Conservation (phyloP, 2,888 invertebrate species). For the Leptopilina syphax region DNA sequence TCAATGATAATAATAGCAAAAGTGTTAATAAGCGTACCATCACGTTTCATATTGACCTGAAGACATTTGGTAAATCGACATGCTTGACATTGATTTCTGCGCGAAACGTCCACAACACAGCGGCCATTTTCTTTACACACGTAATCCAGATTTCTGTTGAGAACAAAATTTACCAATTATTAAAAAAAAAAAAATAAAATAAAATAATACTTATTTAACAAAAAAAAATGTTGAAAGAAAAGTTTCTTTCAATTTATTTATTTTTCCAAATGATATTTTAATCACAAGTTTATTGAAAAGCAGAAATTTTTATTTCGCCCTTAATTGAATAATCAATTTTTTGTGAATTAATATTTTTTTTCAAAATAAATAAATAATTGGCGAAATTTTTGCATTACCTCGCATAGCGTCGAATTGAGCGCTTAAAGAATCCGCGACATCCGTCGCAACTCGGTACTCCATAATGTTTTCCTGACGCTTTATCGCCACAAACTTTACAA, state of each 20-base stretch:
- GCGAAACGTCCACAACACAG: slow-evolving; percentile 93
- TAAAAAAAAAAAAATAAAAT: too few species aligned
- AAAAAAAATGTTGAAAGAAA: too few species aligned
- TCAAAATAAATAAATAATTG: too few species aligned
- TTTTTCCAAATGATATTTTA: too few species aligned
- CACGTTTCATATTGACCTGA: slow-evolving; percentile 94
- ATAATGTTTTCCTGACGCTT: slow-evolving; percentile 91
- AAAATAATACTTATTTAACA: too few species aligned
- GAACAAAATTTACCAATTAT: not conserved
- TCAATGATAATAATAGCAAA: not conserved
- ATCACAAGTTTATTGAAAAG: too few species aligned
- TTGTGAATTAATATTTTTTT: too few species aligned
- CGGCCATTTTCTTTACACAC: slow-evolving; percentile 93
- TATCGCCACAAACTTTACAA: slow-evolving; percentile 94
- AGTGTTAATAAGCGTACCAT: slow-evolving; percentile 82
- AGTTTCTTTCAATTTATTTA: too few species aligned
- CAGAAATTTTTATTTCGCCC: not conserved
- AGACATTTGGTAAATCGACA: slow-evolving; percentile 95
- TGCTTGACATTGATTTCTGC: slow-evolving; percentile 96
- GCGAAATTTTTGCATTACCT: slow-evolving; percentile 78
- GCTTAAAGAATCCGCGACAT: slow-evolving; percentile 95
- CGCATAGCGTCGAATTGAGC: slow-evolving; percentile 86
- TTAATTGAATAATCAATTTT: too few species aligned
- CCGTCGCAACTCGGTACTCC: slow-evolving; percentile 93
- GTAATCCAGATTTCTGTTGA: slow-evolving; percentile 89